phyloP scores from a whole-genome alignment of 2,888 invertebrate species.

The Habrosyne pyritoides region DNA sequence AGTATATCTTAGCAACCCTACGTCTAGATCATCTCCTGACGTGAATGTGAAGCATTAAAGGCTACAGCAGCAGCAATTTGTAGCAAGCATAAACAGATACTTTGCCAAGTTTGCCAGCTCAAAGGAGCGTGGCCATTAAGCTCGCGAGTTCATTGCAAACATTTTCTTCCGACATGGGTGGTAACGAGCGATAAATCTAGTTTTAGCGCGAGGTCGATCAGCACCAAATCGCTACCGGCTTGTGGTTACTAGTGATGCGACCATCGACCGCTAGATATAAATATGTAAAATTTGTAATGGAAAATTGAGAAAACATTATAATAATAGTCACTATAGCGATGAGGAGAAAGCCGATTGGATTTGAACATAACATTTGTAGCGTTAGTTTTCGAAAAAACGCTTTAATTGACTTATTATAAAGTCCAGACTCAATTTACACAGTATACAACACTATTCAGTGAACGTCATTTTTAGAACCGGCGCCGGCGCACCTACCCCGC shows the following conservation, averaged over 20 bases:
- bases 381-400: too few relatives aligned
- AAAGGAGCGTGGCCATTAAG: constrained; percentile 45
- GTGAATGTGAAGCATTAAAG: constrained; percentile 4
- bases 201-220: constrained; percentile 66
- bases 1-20: background rate
- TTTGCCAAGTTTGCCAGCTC: constrained; percentile 25
- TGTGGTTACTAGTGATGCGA: constrained; percentile 22
- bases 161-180: constrained; percentile 44
- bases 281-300: background rate
- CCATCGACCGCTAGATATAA: background rate
- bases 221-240: constrained; percentile 56
- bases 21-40: constrained; percentile 1
- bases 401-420: too few relatives aligned
- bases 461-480: constrained; percentile 9
- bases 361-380: too few relatives aligned
- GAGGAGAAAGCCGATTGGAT: too few relatives aligned
- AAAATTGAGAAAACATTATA: too few relatives aligned
- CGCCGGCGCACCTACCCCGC: constrained; percentile 2
- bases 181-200: constrained; percentile 67
- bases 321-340: too few relatives aligned
- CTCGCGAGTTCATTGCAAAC: constrained; percentile 41
- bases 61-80: constrained; percentile 9
- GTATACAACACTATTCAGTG: background rate
- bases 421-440: background rate
- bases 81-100: constrained; percentile 18